phyloP scores from a whole-genome alignment of 2,797 vertebrate species.

The Danio kyathit region DNA sequence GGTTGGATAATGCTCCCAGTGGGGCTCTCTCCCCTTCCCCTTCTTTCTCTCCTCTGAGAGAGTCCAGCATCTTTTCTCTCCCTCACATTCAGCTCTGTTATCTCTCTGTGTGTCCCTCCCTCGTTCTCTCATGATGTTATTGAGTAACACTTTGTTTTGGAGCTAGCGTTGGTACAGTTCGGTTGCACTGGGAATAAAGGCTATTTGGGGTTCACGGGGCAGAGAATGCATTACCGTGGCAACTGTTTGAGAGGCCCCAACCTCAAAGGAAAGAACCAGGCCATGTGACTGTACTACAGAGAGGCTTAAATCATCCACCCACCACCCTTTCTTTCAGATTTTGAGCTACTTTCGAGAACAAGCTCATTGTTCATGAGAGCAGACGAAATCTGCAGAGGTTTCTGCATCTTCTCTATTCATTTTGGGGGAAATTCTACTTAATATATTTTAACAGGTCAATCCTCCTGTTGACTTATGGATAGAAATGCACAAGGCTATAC shows the following conservation, averaged over 20 bases:
- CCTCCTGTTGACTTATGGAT: too few species aligned
- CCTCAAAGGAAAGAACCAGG: slow-evolving; percentile 64
- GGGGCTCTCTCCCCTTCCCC: slow-evolving; percentile 45
- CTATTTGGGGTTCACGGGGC: slow-evolving; percentile 61
- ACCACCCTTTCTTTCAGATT: slow-evolving; percentile 63
- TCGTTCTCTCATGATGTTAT: slow-evolving; percentile 36
- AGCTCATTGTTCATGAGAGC: slow-evolving; percentile 9
- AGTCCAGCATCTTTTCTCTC: slow-evolving; percentile 45
- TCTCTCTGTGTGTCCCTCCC: slow-evolving; percentile 37
- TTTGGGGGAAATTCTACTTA: not conserved
- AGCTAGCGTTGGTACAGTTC: slow-evolving; percentile 41
- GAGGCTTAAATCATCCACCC: slow-evolving; percentile 68
- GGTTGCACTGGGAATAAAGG: slow-evolving; percentile 48
- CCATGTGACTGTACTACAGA: slow-evolving; percentile 68
- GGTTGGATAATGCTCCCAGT: slow-evolving; percentile 58
- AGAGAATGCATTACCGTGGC: slow-evolving; percentile 69
- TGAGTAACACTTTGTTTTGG: slow-evolving; percentile 46
- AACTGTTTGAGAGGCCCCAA: slow-evolving; percentile 65
- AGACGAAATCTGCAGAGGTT: not conserved
- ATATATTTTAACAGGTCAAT: not conserved
- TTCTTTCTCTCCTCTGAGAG: slow-evolving; percentile 35
- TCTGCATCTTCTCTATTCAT: not conserved
- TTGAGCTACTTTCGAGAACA: slow-evolving; percentile 35
- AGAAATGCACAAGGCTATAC: too few species aligned
- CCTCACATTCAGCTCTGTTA: slow-evolving; percentile 36